phyloP scores from a whole-genome alignment of 2,888 invertebrate species.

The Latheticus oryzae region DNA sequence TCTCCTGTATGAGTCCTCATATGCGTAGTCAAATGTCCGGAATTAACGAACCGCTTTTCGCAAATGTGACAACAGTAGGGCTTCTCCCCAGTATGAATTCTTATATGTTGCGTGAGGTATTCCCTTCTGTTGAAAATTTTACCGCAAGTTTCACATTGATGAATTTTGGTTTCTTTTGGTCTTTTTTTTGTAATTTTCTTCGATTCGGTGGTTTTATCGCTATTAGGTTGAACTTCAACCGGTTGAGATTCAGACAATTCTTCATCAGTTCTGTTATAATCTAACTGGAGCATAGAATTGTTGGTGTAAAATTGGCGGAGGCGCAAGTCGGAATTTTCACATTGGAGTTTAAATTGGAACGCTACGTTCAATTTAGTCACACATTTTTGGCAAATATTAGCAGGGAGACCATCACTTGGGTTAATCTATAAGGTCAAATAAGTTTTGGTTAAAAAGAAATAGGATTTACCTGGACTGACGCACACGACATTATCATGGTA shows the following conservation, averaged over 20 bases:
- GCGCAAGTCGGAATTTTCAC: conserved; percentile 55
- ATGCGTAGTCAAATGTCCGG: conserved; percentile 57
- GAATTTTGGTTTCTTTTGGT: conserved; percentile 54
- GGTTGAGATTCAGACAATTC: conserved; percentile 4
- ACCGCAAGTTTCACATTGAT: conserved; percentile 62
- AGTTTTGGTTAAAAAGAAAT: neutral
- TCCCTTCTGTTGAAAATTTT: conserved; percentile 61
- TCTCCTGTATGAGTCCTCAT: conserved; percentile 58
- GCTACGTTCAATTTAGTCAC: conserved; percentile 53
- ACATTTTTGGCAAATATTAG: conserved; percentile 54
- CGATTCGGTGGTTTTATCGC: neutral
- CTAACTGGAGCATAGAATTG: conserved; percentile 42
- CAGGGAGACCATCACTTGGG: conserved; percentile 56
- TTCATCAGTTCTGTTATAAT: conserved; percentile 16
- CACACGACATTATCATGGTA: conserved; percentile 57
- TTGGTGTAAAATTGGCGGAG: conserved; percentile 53
- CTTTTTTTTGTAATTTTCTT: conserved; percentile 9
- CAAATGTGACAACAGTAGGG: conserved; percentile 58
- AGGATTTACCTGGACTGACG: conserved; percentile 55
- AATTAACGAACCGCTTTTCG: conserved; percentile 57
- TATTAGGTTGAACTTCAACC: neutral
- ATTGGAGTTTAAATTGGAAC: conserved; percentile 57
- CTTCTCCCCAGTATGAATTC: conserved; percentile 58
- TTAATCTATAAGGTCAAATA: conserved; percentile 45
- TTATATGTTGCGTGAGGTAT: conserved; percentile 57